Evolutionary conservation across 2,888 invertebrate genomes (phyloP), one percentile per base, ranked within the genome.

Genomic region (Melipona beecheii): DNA sequence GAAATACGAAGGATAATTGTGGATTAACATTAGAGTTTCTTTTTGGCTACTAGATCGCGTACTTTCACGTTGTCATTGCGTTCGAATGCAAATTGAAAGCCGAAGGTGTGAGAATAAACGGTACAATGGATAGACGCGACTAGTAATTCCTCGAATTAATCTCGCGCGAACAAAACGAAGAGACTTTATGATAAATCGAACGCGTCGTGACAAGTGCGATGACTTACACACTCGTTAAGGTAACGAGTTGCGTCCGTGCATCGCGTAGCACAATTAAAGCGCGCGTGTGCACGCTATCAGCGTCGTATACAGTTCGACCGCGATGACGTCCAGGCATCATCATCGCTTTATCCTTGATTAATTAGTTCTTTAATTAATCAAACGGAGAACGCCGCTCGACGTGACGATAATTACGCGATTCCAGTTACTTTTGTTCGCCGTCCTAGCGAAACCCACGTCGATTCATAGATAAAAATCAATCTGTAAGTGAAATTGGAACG

Each of bases 281-380:
- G n/a, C 62, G 62, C n/a, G 72, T 64, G 79, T 76, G 62, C 52
- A 49, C 66, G 17, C 64, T 73, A 83, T 78, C 78, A 56, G 58
- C 58, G 68, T 75, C 68, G 15, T 75, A 62, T 64, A 69, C 52
- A n/a, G 66, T 31, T 68, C 31, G 62, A 52, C 65, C 75, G 56
- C 74, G 71, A 73, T 77, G 84, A 80, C 76, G 85, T 49, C 72
- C 31, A 31, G 27, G 76, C 64, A 69, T 78, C 85, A 69, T 84
- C 85, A 31, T 84, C 81, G 68, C 77, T 74, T 72, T 77, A 81
- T 78, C 69, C 58, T 80, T 85, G 84, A 85, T 84, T 85, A 85
- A 85, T 85, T 84, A 84, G 81, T 81, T 60, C 54, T 75, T 84
- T 85, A 80, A 85, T 81, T 80, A 78, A 84, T 75, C 84, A 85